phyloP scores from a whole-genome alignment of 2,888 invertebrate species.

The Nomada hirtipes region DNA sequence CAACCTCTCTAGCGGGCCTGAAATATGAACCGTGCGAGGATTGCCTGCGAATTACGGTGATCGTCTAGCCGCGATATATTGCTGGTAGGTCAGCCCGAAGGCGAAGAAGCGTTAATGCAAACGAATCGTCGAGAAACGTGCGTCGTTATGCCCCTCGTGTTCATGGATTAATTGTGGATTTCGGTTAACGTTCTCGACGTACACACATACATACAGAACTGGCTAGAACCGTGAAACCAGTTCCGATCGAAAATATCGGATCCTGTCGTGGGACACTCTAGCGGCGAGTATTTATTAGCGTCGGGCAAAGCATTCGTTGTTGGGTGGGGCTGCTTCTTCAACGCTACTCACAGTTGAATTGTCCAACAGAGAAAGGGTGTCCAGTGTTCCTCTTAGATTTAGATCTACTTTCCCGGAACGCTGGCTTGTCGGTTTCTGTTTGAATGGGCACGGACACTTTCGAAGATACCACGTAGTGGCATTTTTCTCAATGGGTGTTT shows the following conservation, averaged over 20 bases:
- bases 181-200: constrained; percentile 35
- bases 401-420: constrained; percentile 5
- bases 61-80: constrained; percentile 44
- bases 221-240: constrained; percentile 31
- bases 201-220: constrained; percentile 8
- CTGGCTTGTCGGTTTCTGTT: not conserved
- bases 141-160: constrained; percentile 40
- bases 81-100: constrained; percentile 42
- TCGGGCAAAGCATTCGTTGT: not conserved
- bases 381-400: not conserved
- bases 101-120: constrained; percentile 52
- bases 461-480: no score
- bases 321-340: constrained; percentile 13
- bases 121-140: constrained; percentile 44
- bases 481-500: no score
- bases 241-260: constrained; percentile 29
- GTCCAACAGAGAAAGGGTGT: not conserved
- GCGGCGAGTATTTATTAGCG: constrained; percentile 26
- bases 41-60: constrained; percentile 45
- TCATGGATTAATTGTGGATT: constrained; percentile 57
- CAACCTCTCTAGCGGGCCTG: constrained; percentile 4
- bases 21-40: constrained; percentile 49
- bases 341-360: constrained; percentile 1
- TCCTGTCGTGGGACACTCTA: constrained; percentile 5
- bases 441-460: not conserved